Conservation (phyloP, 1,140 invertebrate genomes). For the Lucilia sericata region DNA sequence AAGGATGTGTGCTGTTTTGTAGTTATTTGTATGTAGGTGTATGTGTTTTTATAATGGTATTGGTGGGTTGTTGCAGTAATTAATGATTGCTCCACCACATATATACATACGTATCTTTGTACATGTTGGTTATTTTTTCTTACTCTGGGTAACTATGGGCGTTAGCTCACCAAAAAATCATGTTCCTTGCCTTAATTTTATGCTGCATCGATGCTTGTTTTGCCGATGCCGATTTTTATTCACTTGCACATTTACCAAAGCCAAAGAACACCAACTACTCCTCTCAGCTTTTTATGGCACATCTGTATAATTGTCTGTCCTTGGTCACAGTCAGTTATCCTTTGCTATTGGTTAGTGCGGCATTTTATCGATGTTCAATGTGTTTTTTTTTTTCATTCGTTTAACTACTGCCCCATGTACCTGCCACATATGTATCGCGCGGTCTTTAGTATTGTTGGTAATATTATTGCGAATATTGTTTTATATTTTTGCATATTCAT, state of each 20-base stretch:
- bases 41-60: neutral
- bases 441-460: neutral
- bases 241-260: slow-evolving; percentile 32
- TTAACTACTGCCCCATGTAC: neutral
- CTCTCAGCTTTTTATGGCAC: neutral
- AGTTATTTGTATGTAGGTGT: neutral
- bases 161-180: slow-evolving; percentile 30
- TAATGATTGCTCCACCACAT: slow-evolving; percentile 30
- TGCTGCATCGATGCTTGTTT: slow-evolving; percentile 39
- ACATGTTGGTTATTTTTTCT: neutral
- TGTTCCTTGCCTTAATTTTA: slow-evolving; percentile 16
- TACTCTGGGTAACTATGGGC: slow-evolving; percentile 31
- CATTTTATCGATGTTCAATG: slow-evolving; percentile 48
- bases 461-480: neutral
- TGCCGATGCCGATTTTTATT: slow-evolving; percentile 24
- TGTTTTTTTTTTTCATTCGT: neutral
- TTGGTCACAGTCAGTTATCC: slow-evolving; percentile 30
- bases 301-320: slow-evolving; percentile 17
- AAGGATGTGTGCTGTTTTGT: neutral
- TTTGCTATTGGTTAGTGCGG: slow-evolving; percentile 49
- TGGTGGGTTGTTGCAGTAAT: slow-evolving; percentile 32
- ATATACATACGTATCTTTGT: neutral
- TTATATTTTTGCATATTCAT: slow-evolving; percentile 44
- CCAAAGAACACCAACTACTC: neutral
- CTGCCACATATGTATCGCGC: neutral